Evolutionary conservation across 2,113 vertebrate species (phyloP).

Genomic region (Ptilonorhynchus violaceus): DNA sequence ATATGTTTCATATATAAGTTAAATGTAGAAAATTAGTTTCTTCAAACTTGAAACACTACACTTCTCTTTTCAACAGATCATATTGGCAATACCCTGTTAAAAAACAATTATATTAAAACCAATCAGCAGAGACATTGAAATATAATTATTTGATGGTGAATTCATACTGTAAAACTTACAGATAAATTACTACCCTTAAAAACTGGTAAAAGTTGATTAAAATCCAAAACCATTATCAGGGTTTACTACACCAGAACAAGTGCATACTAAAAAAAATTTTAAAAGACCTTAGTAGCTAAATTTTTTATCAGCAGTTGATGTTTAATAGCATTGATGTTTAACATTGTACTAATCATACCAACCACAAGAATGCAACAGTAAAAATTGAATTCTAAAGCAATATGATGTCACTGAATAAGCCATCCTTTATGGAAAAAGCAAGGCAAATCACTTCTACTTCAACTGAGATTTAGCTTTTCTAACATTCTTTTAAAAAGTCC

Average conservation of each 20-base stretch:
- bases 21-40: not conserved
- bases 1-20: not conserved
- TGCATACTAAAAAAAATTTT: not conserved
- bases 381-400: not conserved
- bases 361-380: not conserved
- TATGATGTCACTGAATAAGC: not conserved
- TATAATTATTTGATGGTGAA: not conserved
- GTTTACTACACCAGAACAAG: not conserved
- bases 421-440: not conserved
- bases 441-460: not conserved
- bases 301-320: not conserved
- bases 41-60: not conserved
- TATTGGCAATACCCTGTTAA: not conserved
- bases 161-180: not conserved
- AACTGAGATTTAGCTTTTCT: not conserved
- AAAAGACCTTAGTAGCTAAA: not conserved
- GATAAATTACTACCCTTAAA: not conserved
- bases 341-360: not conserved
- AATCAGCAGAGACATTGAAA: not conserved
- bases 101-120: not conserved
- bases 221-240: not conserved
- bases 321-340: not conserved
- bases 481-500: not conserved
- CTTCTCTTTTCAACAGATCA: not conserved
- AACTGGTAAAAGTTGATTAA: not conserved